Base-by-base conservation (phyloP, 2,888 invertebrate species). In the Hyposoter dolosus region DNA sequence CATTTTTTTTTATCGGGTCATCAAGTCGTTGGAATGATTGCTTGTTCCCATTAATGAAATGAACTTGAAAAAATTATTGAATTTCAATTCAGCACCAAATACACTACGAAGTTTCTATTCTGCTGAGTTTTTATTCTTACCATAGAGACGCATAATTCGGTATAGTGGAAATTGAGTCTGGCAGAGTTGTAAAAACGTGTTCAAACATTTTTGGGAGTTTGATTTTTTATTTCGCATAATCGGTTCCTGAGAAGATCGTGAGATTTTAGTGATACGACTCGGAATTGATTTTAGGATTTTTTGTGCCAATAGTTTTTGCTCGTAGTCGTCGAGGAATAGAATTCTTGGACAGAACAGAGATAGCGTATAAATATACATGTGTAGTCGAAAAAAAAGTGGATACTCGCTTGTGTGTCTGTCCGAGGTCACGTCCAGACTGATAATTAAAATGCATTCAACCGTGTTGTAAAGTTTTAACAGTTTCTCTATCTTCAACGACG, bases 401-500 rank as follows among this genome's bases (percentile, higher is more conserved):
- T 76, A 50, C 69, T 78, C 50, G 66, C 72, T 60, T 43, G 76
- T 69, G 53, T 53, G 65, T 32, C 83, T 77, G 17, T 66, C 63
- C 83, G 84, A 84, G 88, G 85, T 83, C 85, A 71, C 84, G 85
- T 87, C 87, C 88, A 90, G 89, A 86, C 88, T 88, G 89, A 91
- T 92, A 92, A 92, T 92, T 92, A 92, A 92, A 92, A 92, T 91
- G 90, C 92, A 91, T 92, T 91, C 90, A 88, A 81, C 86, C 88
- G 87, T 90, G 92, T 90, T 92, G 89, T 92, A 92, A 92, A 91
- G 87, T 87, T 89, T 89, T 89, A 89, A 89, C 87, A 82, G 88
- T 87, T 88, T 75, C 75, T 82, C 83, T 82, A 78, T 78, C 78
- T 68, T 23, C 78, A 53, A 56, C 50, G 53, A 28, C 43, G 78